phyloP scores from a whole-genome alignment of 1,140 invertebrate species.

The Ptiloglossa arizonensis region DNA sequence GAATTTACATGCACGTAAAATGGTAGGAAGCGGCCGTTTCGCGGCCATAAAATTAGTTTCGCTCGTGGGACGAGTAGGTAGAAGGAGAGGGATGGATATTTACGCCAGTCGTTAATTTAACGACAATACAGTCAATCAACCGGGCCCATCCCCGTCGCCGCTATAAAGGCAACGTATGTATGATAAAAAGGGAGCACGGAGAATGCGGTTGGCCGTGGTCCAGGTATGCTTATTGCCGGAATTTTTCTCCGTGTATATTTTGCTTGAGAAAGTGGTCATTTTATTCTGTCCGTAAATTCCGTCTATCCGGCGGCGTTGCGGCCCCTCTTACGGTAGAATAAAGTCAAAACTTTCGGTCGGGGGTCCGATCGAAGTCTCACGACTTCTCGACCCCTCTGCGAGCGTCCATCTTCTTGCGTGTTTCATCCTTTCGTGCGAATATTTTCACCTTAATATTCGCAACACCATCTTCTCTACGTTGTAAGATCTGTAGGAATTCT shows the following conservation, averaged over 20 bases:
- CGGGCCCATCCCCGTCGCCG: background rate
- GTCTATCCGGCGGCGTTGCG: constrained; percentile 34
- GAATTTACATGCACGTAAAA: constrained; percentile 17
- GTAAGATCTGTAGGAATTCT: too few relatives aligned
- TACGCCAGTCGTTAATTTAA: constrained; percentile 51
- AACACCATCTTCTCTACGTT: too few relatives aligned
- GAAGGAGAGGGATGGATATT: constrained; percentile 32
- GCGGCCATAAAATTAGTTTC: constrained; percentile 43
- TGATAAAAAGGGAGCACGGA: constrained; percentile 45
- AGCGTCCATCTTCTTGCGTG: background rate
- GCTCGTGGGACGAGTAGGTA: background rate
- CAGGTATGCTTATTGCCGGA: constrained; percentile 62
- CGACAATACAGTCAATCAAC: constrained; percentile 52
- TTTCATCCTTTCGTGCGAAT: constrained; percentile 12
- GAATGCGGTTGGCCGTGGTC: constrained; percentile 54
- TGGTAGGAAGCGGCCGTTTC: background rate
- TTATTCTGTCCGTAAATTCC: constrained; percentile 59
- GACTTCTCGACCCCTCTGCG: background rate
- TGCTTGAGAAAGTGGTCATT: constrained; percentile 58
- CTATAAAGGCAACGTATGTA: constrained; percentile 51
- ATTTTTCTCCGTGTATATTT: constrained; percentile 60
- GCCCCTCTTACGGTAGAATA: background rate
- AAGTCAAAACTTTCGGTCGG: constrained; percentile 37
- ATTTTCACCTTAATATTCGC: too few relatives aligned
- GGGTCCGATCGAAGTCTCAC: constrained; percentile 6